Conservation (phyloP, 2,113 vertebrate species). For the Phylloscopus trochilus region DNA sequence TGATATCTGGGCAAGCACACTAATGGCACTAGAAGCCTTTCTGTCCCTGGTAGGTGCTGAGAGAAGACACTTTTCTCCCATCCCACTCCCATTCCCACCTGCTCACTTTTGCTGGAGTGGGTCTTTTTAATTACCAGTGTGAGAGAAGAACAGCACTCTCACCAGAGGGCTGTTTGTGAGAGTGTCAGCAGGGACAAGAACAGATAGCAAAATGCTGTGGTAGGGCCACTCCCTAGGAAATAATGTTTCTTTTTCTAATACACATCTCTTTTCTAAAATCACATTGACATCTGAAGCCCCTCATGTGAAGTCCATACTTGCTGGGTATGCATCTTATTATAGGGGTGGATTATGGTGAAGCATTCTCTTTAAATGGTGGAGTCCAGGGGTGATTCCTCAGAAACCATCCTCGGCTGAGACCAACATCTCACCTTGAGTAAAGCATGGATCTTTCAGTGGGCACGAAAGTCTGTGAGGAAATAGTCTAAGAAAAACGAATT, state of each 20-base stretch:
- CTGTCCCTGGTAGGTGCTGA: background rate
- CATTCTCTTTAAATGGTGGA: background rate
- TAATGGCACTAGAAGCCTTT: background rate
- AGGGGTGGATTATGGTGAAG: background rate
- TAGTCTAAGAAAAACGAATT: background rate
- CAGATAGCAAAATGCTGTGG: background rate
- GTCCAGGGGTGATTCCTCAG: background rate
- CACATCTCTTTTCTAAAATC: background rate
- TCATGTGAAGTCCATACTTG: background rate
- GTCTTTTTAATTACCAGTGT: background rate
- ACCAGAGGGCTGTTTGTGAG: background rate
- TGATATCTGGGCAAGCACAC: background rate
- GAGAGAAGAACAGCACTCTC: background rate
- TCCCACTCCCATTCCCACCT: background rate
- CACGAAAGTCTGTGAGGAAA: background rate
- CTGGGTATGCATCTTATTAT: background rate
- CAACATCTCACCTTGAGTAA: background rate
- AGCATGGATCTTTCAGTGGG: background rate
- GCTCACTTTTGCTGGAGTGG: background rate
- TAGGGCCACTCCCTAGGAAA: background rate
- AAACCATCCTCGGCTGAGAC: background rate
- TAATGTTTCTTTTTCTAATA: background rate
- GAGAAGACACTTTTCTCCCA: background rate
- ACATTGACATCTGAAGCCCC: background rate
- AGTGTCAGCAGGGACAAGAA: background rate